Base-by-base conservation (phyloP, 1,140 invertebrate genomes). In the Drosophila simulans region DNA sequence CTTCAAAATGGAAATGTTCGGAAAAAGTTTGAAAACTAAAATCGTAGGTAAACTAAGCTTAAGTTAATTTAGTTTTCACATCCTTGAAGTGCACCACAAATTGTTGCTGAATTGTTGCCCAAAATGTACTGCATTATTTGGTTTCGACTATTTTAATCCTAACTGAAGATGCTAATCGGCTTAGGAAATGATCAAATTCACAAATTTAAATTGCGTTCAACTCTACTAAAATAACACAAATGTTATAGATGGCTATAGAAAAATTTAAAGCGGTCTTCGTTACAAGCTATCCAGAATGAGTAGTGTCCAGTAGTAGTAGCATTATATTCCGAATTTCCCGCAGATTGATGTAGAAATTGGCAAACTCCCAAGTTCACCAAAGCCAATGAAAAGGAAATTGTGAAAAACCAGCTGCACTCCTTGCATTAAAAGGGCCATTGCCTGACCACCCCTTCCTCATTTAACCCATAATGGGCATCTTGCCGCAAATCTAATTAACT, bases 401-500 rank as follows among this genome's bases (percentile, higher is more conserved):
- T 74, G 57, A 64, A 73, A 76, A 79, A 77, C 55, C 69, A 73
- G 66, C 63, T 84, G 72, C 80, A 89, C 80, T 62, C 45, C 17
- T 34, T 52, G 58, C 84, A 81, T 78, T 85, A 86, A 86, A 77
- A 73, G 62, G 68, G 68, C 63, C 65, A 74, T 40, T 46, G 66
- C 60, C 35, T 4, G 20, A 27, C 66, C 20, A 22, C 59, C 40
- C 39, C 37, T 4, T 7, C 27, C 10, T 31, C 35, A 31, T 51
- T 43, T 40, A 31, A n/a, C 40, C 77, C 63, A 80, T 89, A 90
- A 84, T 84, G 85, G 70, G 59, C 80, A 84, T 89, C 84, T 89
- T 89, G 85, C 80, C 68, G 48, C 85, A 89, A 89, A 89, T 89
- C 84, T 89, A 89, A 89, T 89, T 89, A 89, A 89, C 84, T 89